phyloP scores from a whole-genome alignment of 92 coral and sea anemone species.

The Montipora capitata region DNA sequence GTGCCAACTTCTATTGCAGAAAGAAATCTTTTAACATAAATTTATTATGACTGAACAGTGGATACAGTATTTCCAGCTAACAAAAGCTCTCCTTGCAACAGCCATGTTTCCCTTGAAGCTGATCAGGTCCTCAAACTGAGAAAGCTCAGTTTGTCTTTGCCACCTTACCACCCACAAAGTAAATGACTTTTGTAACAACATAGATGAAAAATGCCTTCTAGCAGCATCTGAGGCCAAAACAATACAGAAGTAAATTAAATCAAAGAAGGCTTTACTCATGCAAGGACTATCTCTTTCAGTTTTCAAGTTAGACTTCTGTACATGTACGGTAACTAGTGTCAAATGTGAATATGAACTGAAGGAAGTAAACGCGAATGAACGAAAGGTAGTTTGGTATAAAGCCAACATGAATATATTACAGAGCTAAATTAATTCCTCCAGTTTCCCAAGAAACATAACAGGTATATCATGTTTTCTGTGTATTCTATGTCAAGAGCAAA shows the following conservation, averaged over 20 bases:
- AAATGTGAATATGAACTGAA: no score
- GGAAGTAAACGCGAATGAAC: no score
- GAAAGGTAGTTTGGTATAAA: no score
- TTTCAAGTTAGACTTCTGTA: no score
- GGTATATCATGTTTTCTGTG: no score
- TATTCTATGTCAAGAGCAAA: no score
- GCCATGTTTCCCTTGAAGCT: constrained; percentile 81
- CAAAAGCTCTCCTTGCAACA: constrained; percentile 80
- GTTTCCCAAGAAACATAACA: no score
- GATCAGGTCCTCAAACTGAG: constrained; percentile 87
- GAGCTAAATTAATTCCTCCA: no score
- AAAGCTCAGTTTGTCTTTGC: constrained; percentile 79
- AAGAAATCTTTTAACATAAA: no score
- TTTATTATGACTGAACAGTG: neutral
- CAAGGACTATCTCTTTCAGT: neutral
- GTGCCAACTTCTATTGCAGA: no score
- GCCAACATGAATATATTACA: no score
- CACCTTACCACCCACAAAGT: constrained; percentile 75
- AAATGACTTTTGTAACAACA: constrained; percentile 53
- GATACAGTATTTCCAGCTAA: constrained; percentile 97
- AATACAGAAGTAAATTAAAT: neutral
- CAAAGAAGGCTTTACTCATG: neutral
- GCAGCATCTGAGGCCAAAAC: constrained; percentile 66
- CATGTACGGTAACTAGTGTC: no score
- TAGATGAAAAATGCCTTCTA: constrained; percentile 49